Conservation (phyloP, 2,113 vertebrate genomes). For the Sitta europaea region DNA sequence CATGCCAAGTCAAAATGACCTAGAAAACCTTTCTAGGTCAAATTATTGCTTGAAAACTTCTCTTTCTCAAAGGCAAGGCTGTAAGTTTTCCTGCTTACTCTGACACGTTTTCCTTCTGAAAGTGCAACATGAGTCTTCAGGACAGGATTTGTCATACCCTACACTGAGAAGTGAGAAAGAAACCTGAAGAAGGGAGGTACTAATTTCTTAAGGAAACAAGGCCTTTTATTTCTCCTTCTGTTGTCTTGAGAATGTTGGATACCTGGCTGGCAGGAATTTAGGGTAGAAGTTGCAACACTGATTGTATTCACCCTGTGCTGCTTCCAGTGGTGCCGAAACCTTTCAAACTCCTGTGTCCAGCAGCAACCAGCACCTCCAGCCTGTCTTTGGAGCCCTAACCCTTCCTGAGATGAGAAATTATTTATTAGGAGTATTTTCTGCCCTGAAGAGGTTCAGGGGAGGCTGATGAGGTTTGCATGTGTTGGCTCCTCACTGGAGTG, state of each 20-base stretch:
- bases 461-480: neutral
- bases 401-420: neutral
- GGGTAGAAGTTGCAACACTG: neutral
- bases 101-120: conserved; percentile 45
- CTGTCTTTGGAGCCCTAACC: neutral
- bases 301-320: neutral
- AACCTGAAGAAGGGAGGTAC: neutral
- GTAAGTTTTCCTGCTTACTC: neutral
- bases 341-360: neutral
- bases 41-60: conserved; percentile 62
- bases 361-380: neutral
- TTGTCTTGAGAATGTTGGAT: neutral
- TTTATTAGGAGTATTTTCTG: neutral
- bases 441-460: neutral
- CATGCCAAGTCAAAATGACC: conserved; percentile 67
- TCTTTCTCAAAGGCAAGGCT: neutral
- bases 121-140: neutral
- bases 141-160: conserved; percentile 40
- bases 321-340: neutral
- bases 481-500: neutral
- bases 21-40: conserved; percentile 76
- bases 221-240: neutral
- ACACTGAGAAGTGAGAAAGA: neutral
- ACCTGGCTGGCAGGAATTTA: neutral
- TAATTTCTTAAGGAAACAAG: neutral